These are phyloP conservation scores for Drosophila anomalata DNA, from an alignment of 2,888 invertebrate species.

Conservation along the genomic window DNA sequence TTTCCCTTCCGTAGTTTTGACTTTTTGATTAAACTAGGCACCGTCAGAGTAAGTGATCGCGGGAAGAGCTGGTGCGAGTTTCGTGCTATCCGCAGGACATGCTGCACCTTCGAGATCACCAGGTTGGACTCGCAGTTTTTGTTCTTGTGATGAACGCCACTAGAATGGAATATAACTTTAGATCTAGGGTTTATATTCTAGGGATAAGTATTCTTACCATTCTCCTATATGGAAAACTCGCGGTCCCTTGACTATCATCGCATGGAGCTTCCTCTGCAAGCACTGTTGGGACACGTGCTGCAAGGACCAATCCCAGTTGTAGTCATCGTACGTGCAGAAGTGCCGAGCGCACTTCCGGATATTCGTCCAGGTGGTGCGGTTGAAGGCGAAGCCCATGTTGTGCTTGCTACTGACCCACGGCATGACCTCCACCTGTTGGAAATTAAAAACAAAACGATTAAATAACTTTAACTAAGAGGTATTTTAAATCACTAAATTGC, in stretches of 20 bases:
- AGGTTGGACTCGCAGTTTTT: conserved; percentile 94
- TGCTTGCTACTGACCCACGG: conserved; percentile 99
- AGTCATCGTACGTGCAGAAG: conserved; percentile 98
- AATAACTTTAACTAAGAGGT: neutral
- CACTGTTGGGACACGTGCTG: conserved; percentile 95
- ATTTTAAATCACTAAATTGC: conserved; percentile 1
- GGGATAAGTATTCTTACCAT: conserved; percentile 88
- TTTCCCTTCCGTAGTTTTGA: conserved; percentile 93
- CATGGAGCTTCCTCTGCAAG: conserved; percentile 90
- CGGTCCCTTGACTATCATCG: conserved; percentile 96
- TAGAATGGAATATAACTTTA: conserved; percentile 79
- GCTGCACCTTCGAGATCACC: conserved; percentile 93
- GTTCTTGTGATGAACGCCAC: conserved; percentile 98
- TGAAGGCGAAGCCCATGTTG: conserved; percentile 99
- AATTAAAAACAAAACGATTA: neutral
- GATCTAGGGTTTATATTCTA: neutral
- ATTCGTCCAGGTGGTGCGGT: conserved; percentile 93
- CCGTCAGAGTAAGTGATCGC: conserved; percentile 87
- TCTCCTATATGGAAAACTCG: conserved; percentile 99
- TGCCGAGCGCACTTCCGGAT: conserved; percentile 91
- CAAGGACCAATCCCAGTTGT: conserved; percentile 99
- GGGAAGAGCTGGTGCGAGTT: conserved; percentile 88
- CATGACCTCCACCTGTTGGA: conserved; percentile 92
- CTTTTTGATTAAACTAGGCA: conserved; percentile 88
- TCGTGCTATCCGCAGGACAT: conserved; percentile 89